Base-by-base conservation (phyloP, 2,113 vertebrate species). In the Atractosteus spatula region DNA sequence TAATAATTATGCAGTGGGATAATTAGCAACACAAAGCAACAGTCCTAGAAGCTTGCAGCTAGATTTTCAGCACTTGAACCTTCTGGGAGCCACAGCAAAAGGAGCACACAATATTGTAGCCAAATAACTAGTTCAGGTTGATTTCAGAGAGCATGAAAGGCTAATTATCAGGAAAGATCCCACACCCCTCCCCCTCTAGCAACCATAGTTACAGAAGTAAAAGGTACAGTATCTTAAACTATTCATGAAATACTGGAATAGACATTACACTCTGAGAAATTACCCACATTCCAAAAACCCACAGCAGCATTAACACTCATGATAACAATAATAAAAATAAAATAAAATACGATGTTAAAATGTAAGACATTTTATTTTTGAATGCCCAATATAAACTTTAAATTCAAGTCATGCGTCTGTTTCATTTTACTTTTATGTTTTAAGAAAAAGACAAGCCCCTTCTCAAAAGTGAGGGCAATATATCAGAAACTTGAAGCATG, bases 1-100 rank as follows among this genome's bases (percentile, higher is more conserved):
- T 93, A 94, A 93, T 92, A 93, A 95, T 96, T 94, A 96, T 95
- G 92, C 93, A 94, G 93, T 78, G 79, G 88, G 91, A 92, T 96
- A 94, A 94, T 96, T 95, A 94, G 89, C 92, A 93, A 91, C 89
- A 90, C 86, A 90, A 92, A 94, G 90, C 89, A 88, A 89, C 84
- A 90, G 83, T 88, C 88, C 88, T 88, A 89, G 87, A 88, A 84
- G 89, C 92, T 94, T 91, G 89, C 87, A 91, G 90, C 88, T 83
- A 85, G 82, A 89, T 92, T 90, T 92, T 92, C 89, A 93, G 88
- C 84, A 87, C 79, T 87, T 88, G 89, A 91, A 86, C 89, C 93
- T 94, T 96, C 92, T 91, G 90, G 92, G 93, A 91, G 91, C 92
- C 92, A 90, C 89, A 89, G 90, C 92, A 51, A 88, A 84, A 91